Evolutionary conservation across 92 coral and sea anemone genomes (phyloP).

Genomic region (Phenganax marumi): DNA sequence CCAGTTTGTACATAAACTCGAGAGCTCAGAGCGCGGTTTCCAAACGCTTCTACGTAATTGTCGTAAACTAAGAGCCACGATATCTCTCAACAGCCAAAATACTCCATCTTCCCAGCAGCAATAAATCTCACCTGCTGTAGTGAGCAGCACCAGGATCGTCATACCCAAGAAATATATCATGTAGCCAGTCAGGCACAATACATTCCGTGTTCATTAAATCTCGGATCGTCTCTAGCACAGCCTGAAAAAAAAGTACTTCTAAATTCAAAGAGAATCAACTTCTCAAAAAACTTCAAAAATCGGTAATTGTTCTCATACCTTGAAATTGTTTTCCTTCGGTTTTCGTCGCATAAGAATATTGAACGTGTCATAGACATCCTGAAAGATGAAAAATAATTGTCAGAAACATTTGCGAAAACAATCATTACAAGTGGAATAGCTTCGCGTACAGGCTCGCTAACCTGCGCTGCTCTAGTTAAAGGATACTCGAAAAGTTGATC

Average conservation of each 20-base stretch:
- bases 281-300: background rate
- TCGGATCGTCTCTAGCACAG: conserved; percentile 94
- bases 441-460: too few relatives aligned
- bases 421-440: too few relatives aligned
- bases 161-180: conserved; percentile 94
- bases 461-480: too few relatives aligned
- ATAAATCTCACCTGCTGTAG: conserved; percentile 65
- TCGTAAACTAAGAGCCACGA: too few relatives aligned
- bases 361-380: conserved; percentile 96
- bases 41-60: too few relatives aligned
- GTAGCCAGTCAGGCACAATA: conserved; percentile 96
- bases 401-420: background rate
- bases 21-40: too few relatives aligned
- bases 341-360: conserved; percentile 88
- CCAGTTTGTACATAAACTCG: too few relatives aligned
- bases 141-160: conserved; percentile 98
- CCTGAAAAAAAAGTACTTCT: conserved; percentile 45
- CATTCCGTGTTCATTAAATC: conserved; percentile 97
- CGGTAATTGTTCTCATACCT: conserved; percentile 52
- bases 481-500: too few relatives aligned
- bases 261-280: too few relatives aligned
- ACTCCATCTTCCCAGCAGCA: too few relatives aligned
- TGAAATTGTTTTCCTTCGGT: conserved; percentile 97
- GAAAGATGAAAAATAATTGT: background rate
- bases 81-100: too few relatives aligned